phyloP scores from a whole-genome alignment of 2,888 invertebrate species.

The Leptodirus hochenwartii region DNA sequence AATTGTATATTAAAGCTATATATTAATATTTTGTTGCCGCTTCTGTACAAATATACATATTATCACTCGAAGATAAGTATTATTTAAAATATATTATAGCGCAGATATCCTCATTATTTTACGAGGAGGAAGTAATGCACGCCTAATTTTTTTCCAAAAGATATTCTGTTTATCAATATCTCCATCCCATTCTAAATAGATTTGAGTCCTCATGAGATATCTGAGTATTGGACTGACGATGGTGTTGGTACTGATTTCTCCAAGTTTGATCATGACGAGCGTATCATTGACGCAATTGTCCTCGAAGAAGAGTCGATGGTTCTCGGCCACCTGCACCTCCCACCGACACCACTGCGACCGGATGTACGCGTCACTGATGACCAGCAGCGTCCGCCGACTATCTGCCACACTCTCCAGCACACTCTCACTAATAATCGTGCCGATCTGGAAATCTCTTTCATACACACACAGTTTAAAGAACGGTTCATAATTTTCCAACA shows the following conservation, averaged over 20 bases:
- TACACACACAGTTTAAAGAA: slow-evolving; percentile 46
- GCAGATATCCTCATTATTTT: no score
- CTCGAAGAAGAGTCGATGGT: slow-evolving; percentile 40
- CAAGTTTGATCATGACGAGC: slow-evolving; percentile 41
- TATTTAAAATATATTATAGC: no score
- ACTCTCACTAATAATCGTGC: slow-evolving; percentile 43
- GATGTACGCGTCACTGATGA: slow-evolving; percentile 48
- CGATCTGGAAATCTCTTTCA: slow-evolving; percentile 48
- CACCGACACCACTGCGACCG: slow-evolving; percentile 55
- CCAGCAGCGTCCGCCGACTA: slow-evolving; percentile 42
- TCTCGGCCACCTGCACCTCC: slow-evolving; percentile 50
- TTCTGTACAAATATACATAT: no score
- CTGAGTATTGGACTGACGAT: slow-evolving; percentile 41
- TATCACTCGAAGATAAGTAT: no score
- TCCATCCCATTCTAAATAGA: slow-evolving; percentile 43
- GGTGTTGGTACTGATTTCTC: no score
- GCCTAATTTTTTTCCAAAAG: slow-evolving; percentile 25
- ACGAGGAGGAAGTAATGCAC: no score
- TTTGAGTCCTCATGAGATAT: slow-evolving; percentile 41
- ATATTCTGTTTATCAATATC: slow-evolving; percentile 23
- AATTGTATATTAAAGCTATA: no score
- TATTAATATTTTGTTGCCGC: no score
- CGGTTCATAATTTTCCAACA: slow-evolving; percentile 39
- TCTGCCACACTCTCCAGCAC: slow-evolving; percentile 43
- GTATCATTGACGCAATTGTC: slow-evolving; percentile 35